phyloP scores from a whole-genome alignment of 2,797 vertebrate genomes.

The Petrocephalus schoutedeni region DNA sequence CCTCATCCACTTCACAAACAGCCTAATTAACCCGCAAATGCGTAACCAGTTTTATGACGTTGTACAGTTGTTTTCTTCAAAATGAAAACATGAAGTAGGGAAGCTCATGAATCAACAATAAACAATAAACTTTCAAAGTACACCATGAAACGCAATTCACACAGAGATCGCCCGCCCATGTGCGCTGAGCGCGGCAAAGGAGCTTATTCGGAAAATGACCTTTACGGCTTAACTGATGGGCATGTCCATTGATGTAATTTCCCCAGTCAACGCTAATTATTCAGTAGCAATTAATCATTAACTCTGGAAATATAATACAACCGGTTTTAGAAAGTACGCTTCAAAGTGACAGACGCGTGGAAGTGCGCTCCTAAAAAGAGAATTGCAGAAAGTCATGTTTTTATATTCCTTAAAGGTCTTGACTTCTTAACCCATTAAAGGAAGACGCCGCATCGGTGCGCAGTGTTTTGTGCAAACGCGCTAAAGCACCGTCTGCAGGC shows the following conservation, averaged over 20 bases:
- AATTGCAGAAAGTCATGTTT: neutral
- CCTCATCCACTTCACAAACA: neutral
- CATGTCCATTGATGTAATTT: neutral
- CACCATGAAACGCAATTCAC: neutral
- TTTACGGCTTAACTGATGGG: neutral
- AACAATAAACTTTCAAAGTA: neutral
- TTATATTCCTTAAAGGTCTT: neutral
- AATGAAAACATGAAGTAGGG: neutral
- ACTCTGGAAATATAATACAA: slow-evolving; percentile 5
- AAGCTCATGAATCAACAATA: neutral
- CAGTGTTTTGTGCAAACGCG: neutral
- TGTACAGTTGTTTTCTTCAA: neutral
- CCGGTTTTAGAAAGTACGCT: neutral
- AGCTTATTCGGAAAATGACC: neutral
- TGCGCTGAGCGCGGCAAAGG: neutral
- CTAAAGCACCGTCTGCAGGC: neutral
- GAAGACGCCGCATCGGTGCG: neutral
- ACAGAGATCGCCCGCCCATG: neutral
- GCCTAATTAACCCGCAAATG: neutral
- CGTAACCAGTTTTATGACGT: neutral
- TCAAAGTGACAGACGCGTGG: neutral
- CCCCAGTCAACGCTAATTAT: neutral
- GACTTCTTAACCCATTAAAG: neutral
- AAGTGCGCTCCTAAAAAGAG: neutral
- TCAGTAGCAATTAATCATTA: neutral